A percentile compares a stretch with the other conserved stretches of the same genome.
Evolutionary conservation across 2,888 invertebrate species (phyloP).

Genomic region (Tipula unca): DNA sequence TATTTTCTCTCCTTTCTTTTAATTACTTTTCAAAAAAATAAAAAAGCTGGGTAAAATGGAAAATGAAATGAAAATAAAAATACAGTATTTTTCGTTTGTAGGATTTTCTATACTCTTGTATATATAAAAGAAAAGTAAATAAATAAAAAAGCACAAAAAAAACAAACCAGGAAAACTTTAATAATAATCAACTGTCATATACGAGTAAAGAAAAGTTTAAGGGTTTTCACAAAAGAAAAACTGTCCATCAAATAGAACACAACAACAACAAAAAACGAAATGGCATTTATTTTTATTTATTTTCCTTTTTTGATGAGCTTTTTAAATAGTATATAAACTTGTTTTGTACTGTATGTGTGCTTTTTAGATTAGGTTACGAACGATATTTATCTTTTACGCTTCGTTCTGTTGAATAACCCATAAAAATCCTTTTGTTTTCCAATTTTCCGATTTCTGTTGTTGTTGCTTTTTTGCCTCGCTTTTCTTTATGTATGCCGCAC

Average conservation of each 20-base stretch:
- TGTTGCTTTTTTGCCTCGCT: background rate
- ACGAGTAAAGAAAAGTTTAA: conserved; percentile 14
- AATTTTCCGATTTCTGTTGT: background rate
- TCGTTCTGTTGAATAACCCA: background rate
- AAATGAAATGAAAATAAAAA: background rate
- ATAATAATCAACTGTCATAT: conserved; percentile 14
- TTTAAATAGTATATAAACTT: background rate
- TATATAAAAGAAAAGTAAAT: background rate
- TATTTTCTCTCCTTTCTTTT: background rate
- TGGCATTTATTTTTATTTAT: background rate
- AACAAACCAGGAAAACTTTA: background rate
- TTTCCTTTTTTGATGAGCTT: background rate
- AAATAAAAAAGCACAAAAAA: conserved; percentile 8
- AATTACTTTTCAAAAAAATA: background rate
- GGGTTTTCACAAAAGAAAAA: background rate
- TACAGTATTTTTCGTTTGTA: background rate
- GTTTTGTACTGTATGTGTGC: background rate
- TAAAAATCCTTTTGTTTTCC: background rate
- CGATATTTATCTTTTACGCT: background rate
- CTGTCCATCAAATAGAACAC: background rate
- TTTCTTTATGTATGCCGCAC: background rate
- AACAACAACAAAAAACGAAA: background rate
- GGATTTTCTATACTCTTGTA: background rate
- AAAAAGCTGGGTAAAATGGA: background rate
- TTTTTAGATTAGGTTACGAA: background rate